Base-by-base conservation (phyloP, 2,888 invertebrate genomes). In the Dynastes maya region DNA sequence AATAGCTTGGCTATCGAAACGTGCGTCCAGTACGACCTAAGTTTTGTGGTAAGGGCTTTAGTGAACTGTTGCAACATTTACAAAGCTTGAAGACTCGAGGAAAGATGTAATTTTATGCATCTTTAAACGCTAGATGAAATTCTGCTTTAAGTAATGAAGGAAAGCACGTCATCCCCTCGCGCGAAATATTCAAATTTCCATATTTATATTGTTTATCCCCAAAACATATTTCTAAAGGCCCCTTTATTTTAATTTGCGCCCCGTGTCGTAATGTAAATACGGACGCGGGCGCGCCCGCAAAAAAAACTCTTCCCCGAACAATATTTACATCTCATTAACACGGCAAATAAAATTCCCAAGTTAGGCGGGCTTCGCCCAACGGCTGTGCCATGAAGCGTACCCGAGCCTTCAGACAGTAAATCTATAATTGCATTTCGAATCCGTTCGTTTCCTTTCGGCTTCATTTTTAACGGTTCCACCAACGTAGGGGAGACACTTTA, bases 261-360 rank as follows among this genome's bases (percentile, higher is more conserved):
- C n/a, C 45, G 45, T 11, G 51, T 53, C 51, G 45, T 49, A 22
- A 51, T 51, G 68, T 29, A 70, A 70, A 51, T 53, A 53, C 11
- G 16, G 37, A 64, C 13, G 29, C 32, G 32, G 11, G 13, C n/a
- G 32, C 3, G 37, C n/a, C 5, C 9, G 1, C 51, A 2, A 29
- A 70, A 70, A 70, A 51, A 51, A 22, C 22, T 70, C 51, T 29
- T 4, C 2, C 13, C 16, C 29, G 53, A 70, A 70, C 70, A 70
- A 13, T 70, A 70, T 70, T 70, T 70, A 29, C 70, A 70, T 70
- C 29, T 70, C 70, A 70, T 70, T 70, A 70, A 11, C 51, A 70
- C 51, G 51, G 27, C 65, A 65, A 65, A 65, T 65, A 65, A 32
- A 40, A 70, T 70, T 53, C 51, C 11, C 51, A 29, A 70, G 70